Percentiles rank a stretch among this genome's conserved stretches.
Evolutionary conservation across 2,888 invertebrate species (phyloP).

Genomic region (Ectobius pallidus): DNA sequence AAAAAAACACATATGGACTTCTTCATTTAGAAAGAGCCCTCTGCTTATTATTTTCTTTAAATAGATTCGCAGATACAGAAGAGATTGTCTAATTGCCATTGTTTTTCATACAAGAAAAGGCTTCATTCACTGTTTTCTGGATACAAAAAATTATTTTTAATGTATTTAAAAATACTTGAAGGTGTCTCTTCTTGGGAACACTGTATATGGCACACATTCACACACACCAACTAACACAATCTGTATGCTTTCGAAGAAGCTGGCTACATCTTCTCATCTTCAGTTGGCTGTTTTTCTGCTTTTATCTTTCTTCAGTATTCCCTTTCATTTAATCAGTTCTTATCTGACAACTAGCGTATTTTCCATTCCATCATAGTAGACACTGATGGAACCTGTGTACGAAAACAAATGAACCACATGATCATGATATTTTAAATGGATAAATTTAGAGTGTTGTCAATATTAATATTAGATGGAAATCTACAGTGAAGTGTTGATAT

Average conservation of each 20-base stretch:
- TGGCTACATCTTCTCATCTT: too few relatives aligned
- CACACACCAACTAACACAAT: neutral
- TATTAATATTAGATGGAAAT: too few relatives aligned
- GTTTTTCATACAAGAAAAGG: constrained; percentile 8
- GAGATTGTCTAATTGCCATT: constrained; percentile 22
- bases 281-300: too few relatives aligned
- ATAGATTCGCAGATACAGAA: constrained; percentile 3
- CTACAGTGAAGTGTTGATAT: too few relatives aligned
- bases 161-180: constrained; percentile 16
- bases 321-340: too few relatives aligned
- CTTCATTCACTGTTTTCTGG: neutral
- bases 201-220: constrained; percentile 12
- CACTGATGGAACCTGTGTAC: neutral
- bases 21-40: neutral
- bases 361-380: neutral
- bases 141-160: neutral
- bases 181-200: neutral
- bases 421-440: too few relatives aligned
- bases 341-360: neutral
- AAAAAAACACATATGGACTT: neutral
- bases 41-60: constrained; percentile 2
- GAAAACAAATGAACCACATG: neutral
- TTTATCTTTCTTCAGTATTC: too few relatives aligned
- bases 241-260: too few relatives aligned
- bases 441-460: too few relatives aligned